A percentile compares a stretch with the other conserved stretches of the same genome.
These are phyloP conservation scores for Leptodirus hochenwartii DNA, from an alignment of 2,888 invertebrate species.

Conservation along the genomic window DNA sequence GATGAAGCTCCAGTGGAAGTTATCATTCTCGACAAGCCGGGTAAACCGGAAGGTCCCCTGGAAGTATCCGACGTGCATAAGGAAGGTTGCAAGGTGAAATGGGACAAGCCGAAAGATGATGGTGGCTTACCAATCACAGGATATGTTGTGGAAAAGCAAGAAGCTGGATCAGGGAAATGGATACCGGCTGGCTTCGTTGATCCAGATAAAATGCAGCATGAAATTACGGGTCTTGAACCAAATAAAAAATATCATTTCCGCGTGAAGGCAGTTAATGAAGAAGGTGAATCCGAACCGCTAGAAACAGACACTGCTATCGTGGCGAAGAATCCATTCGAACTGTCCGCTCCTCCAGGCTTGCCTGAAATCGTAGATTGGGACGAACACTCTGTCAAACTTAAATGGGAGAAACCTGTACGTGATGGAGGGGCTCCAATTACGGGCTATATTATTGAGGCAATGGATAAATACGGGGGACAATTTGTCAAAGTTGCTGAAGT, in stretches of 20 bases:
- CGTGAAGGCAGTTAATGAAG: slow-evolving; percentile 90
- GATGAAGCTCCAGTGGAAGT: slow-evolving; percentile 93
- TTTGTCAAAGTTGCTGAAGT: slow-evolving; percentile 77
- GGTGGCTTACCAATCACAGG: slow-evolving; percentile 83
- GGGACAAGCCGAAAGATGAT: slow-evolving; percentile 93
- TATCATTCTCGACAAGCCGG: slow-evolving; percentile 65
- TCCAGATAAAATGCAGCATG: slow-evolving; percentile 64
- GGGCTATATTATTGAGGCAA: slow-evolving; percentile 80
- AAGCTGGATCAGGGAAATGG: slow-evolving; percentile 73
- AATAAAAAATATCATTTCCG: slow-evolving; percentile 96
- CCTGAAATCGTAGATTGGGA: slow-evolving; percentile 84
- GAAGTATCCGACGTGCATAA: slow-evolving; percentile 82
- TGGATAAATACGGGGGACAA: slow-evolving; percentile 70
- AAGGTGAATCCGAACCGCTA: slow-evolving; percentile 91
- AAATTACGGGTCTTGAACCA: slow-evolving; percentile 78
- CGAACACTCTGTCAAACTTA: slow-evolving; percentile 75
- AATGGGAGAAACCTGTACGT: slow-evolving; percentile 78
- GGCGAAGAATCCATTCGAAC: slow-evolving; percentile 95
- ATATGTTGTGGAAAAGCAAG: slow-evolving; percentile 91
- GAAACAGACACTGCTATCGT: slow-evolving; percentile 74
- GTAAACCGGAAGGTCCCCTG: slow-evolving; percentile 79
- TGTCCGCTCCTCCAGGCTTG: slow-evolving; percentile 73
- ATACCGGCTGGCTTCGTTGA: slow-evolving; percentile 70
- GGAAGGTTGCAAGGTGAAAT: slow-evolving; percentile 82
- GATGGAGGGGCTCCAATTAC: slow-evolving; percentile 91